A percentile compares a stretch with the other conserved stretches of the same genome.
Conservation (phyloP, 1,140 invertebrate genomes). For the Conus ventricosus region DNA sequence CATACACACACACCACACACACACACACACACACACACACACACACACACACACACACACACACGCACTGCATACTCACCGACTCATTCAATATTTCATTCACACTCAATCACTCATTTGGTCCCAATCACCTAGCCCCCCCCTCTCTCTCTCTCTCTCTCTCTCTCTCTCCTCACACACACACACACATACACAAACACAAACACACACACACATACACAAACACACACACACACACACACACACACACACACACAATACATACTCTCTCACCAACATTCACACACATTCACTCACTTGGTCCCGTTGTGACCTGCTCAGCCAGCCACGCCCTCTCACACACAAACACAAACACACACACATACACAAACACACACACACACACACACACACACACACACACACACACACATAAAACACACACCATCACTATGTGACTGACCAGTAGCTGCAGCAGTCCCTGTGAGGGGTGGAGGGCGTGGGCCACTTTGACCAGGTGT, state of each 20-base stretch:
- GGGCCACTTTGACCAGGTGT: conserved; percentile 55
- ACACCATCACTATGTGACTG: background rate
- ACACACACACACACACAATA: background rate
- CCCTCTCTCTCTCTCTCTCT: no score
- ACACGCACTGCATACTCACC: no score
- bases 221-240: background rate
- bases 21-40: no score
- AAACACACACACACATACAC: background rate
- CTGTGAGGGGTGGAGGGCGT: conserved; percentile 42
- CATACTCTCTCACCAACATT: background rate
- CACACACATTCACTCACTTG: background rate
- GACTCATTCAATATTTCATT: no score
- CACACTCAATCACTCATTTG: no score
- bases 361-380: background rate
- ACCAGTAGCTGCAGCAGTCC: conserved; percentile 60
- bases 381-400: conserved; percentile 3
- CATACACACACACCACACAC: no score
- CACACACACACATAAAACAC: background rate
- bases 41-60: no score
- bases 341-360: background rate
- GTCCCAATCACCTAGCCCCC: no score
- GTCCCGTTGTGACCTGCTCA: background rate
- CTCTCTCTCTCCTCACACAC: background rate
- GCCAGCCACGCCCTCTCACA: background rate
- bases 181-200: background rate